phyloP scores from a whole-genome alignment of 2,888 invertebrate species.

The Tiphia femorata region DNA sequence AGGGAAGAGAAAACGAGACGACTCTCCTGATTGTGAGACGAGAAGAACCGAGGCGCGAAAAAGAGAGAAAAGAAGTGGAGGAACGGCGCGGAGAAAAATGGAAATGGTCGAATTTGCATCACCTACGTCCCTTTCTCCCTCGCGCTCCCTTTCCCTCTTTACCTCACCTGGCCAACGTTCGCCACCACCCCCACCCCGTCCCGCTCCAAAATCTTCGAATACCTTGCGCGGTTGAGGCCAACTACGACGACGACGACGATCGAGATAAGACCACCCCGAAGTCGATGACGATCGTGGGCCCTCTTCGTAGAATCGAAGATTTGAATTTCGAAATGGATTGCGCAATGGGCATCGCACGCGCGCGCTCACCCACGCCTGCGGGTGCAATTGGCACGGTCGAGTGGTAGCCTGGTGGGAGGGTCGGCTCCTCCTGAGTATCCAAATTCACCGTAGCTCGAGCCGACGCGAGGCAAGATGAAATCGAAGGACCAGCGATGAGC shows the following conservation, averaged over 20 bases:
- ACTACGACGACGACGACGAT: conserved; percentile 38
- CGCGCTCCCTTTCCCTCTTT: conserved; percentile 7
- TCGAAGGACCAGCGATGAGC: no score
- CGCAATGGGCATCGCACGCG: conserved; percentile 32
- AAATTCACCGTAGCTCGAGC: no score
- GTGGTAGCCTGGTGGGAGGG: no score
- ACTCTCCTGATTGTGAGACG: no score
- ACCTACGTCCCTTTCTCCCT: conserved; percentile 1
- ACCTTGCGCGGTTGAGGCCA: no score
- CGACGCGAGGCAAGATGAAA: no score
- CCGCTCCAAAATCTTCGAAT: no score
- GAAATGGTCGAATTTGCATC: conserved; percentile 49
- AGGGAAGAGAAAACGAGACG: neutral
- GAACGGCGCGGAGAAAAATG: conserved; percentile 33
- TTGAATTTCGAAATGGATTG: conserved; percentile 48
- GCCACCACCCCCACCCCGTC: no score
- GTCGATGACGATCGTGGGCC: conserved; percentile 25
- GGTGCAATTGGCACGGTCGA: conserved; percentile 29
- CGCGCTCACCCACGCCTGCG: conserved; percentile 42
- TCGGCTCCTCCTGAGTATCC: no score
- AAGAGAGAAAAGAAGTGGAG: conserved; percentile 4
- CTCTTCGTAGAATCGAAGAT: conserved; percentile 42
- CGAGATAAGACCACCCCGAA: conserved; percentile 44
- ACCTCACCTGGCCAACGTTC: neutral
- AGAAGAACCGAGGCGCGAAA: neutral